Percentiles rank a stretch among this genome's conserved stretches.
Conservation (phyloP, 2,113 vertebrate genomes). For the Ranitomeya variabilis region DNA sequence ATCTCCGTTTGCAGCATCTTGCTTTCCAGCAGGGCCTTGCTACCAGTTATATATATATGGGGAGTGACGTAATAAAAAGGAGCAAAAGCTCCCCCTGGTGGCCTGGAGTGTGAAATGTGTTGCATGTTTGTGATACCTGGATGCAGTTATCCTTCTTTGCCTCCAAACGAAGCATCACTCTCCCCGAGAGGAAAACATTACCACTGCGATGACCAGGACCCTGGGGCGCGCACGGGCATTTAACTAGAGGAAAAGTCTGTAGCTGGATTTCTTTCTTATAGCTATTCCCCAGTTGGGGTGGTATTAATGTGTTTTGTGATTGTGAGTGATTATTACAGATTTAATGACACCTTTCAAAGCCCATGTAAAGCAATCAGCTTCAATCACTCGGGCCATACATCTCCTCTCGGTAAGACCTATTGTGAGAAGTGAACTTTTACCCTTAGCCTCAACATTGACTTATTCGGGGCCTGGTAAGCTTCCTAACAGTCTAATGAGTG, state of each 20-base stretch:
- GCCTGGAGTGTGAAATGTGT: too few relatives aligned
- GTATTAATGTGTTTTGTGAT: conserved; percentile 5
- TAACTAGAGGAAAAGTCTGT: not conserved
- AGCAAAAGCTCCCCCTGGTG: too few relatives aligned
- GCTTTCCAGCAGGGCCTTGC: too few relatives aligned
- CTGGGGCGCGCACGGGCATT: too few relatives aligned
- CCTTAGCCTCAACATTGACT: not conserved
- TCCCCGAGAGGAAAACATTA: too few relatives aligned
- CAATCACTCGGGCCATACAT: conserved; percentile 11
- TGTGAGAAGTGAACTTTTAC: conserved; percentile 36
- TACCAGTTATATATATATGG: too few relatives aligned
- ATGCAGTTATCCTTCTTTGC: too few relatives aligned
- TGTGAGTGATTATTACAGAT: conserved; percentile 18
- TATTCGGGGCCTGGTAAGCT: conserved; percentile 32
- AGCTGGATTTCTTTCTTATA: not conserved
- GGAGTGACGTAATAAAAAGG: too few relatives aligned
- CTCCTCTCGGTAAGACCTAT: conserved; percentile 3
- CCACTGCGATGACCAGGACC: too few relatives aligned
- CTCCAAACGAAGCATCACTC: too few relatives aligned
- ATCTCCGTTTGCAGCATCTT: too few relatives aligned
- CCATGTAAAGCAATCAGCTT: conserved; percentile 8
- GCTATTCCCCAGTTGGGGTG: not conserved
- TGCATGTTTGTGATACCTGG: too few relatives aligned
- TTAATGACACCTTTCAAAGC: conserved; percentile 21
- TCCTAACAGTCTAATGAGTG: conserved; percentile 43